Evolutionary conservation across 1,140 invertebrate species (phyloP).

Genomic region (Araneus ventricosus): DNA sequence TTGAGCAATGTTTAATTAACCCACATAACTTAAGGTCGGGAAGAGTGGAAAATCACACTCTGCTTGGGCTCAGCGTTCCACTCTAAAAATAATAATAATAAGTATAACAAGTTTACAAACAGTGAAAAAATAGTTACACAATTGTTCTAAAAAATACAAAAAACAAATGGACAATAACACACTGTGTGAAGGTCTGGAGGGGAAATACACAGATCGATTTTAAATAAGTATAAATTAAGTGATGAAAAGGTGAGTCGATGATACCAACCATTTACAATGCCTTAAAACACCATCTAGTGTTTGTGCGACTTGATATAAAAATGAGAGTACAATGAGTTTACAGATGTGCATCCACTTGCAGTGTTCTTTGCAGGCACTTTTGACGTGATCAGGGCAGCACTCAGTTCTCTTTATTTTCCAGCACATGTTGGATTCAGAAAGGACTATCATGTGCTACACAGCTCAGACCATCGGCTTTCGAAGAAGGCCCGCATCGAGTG

Average conservation of each 20-base stretch:
- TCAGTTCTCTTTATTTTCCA: not conserved
- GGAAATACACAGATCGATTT: slow-evolving; percentile 61
- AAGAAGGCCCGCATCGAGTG: slow-evolving; percentile 95
- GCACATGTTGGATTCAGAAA: not conserved
- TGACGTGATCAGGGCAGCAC: slow-evolving; percentile 49
- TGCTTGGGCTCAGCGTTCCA: not conserved
- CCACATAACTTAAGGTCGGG: not conserved
- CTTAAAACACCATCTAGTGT: slow-evolving; percentile 51
- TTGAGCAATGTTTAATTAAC: slow-evolving; percentile 57
- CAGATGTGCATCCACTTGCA: slow-evolving; percentile 70
- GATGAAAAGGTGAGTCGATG: slow-evolving; percentile 58
- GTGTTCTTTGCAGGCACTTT: slow-evolving; percentile 69
- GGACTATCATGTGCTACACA: slow-evolving; percentile 78
- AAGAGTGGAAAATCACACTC: not conserved
- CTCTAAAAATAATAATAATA: not conserved
- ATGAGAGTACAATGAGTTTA: slow-evolving; percentile 71
- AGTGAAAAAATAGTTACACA: slow-evolving; percentile 59
- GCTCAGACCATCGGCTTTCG: slow-evolving; percentile 90
- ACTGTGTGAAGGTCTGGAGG: slow-evolving; percentile 49
- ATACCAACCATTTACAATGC: slow-evolving; percentile 60
- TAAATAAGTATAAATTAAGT: slow-evolving; percentile 74
- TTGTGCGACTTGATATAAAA: slow-evolving; percentile 73
- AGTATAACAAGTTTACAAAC: slow-evolving; percentile 59
- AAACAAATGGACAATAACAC: slow-evolving; percentile 63
- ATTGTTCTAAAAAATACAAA: slow-evolving; percentile 70